A percentile compares a stretch with the other conserved stretches of the same genome.
These are phyloP conservation scores for Loris lydekkerianus DNA, from an alignment of 2,797 vertebrate genomes.

Conservation along the genomic window DNA sequence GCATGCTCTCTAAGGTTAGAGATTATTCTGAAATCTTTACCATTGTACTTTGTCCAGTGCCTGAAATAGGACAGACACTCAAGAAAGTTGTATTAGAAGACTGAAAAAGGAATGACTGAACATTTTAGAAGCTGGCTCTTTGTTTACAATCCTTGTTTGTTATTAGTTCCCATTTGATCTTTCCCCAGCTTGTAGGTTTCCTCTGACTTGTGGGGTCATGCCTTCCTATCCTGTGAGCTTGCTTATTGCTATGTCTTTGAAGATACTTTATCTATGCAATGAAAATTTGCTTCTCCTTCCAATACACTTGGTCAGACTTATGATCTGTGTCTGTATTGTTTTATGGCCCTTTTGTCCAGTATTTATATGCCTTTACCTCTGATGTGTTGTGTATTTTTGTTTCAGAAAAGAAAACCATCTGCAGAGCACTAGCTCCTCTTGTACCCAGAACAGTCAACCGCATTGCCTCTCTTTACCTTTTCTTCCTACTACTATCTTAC, in stretches of 20 bases:
- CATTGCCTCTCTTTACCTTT: neutral
- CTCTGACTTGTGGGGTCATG: neutral
- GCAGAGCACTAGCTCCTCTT: neutral
- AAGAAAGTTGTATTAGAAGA: neutral
- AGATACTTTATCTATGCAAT: neutral
- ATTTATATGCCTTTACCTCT: neutral
- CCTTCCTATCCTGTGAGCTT: neutral
- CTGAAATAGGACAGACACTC: neutral
- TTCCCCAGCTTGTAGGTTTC: neutral
- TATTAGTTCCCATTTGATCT: neutral
- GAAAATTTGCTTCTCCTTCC: neutral
- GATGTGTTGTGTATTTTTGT: neutral
- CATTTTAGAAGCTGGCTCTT: neutral
- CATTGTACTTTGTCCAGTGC: neutral
- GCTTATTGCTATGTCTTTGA: neutral
- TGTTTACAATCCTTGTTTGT: neutral
- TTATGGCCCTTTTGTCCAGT: neutral
- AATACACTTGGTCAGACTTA: neutral
- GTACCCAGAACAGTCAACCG: neutral
- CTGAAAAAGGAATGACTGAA: neutral
- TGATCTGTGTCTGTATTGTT: neutral
- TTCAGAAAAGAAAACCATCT: neutral
- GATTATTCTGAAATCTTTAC: neutral
- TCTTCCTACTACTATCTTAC: neutral
- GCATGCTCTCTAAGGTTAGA: neutral